Conservation (phyloP, 2,888 invertebrate species). For the Eremobia ochroleuca region DNA sequence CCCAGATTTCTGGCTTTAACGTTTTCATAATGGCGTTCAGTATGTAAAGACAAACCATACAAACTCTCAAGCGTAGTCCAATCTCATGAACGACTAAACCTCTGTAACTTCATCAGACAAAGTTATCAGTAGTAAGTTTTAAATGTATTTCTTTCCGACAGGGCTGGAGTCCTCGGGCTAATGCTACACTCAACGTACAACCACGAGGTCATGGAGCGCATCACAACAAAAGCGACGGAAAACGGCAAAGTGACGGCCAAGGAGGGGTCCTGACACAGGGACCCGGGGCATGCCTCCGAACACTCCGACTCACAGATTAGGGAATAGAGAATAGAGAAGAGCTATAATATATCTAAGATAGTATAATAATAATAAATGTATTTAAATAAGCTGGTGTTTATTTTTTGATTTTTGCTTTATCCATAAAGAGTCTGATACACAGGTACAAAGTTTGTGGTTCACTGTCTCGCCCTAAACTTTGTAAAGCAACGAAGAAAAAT, state of each 20-base stretch:
- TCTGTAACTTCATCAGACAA: neutral
- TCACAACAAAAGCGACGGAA: conserved; percentile 84
- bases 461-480: neutral
- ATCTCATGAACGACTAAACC: neutral
- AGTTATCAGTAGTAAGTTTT: neutral
- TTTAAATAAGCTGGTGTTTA: conserved; percentile 17
- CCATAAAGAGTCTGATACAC: neutral
- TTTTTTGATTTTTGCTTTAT: conserved; percentile 4
- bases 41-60: neutral
- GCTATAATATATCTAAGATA: conserved; percentile 52
- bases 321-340: conserved; percentile 27
- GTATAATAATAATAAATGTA: conserved; percentile 48
- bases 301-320: conserved; percentile 43
- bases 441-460: neutral
- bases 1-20: neutral
- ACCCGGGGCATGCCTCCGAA: conserved; percentile 31
- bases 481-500: neutral
- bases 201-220: conserved; percentile 96
- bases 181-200: conserved; percentile 99
- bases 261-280: conserved; percentile 81
- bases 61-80: neutral
- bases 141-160: conserved; percentile 68
- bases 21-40: neutral
- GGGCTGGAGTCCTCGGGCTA: conserved; percentile 97
- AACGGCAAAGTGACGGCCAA: conserved; percentile 81